These are phyloP conservation scores for Melanocharis versteri DNA, from an alignment of 2,113 vertebrate species.

Conservation along the genomic window DNA sequence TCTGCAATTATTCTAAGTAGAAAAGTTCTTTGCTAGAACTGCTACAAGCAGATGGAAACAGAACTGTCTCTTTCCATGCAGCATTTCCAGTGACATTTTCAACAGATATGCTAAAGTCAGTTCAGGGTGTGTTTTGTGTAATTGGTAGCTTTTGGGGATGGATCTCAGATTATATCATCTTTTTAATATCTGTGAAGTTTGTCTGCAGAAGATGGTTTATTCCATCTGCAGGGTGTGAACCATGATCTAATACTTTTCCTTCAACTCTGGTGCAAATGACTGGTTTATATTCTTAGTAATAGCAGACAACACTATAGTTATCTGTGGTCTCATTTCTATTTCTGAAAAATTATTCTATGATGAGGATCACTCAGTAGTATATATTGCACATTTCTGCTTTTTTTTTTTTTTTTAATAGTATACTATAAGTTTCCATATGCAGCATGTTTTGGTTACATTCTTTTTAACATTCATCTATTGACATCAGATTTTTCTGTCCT, in stretches of 20 bases:
- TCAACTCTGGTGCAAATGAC: not conserved
- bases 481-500: not conserved
- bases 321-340: not conserved
- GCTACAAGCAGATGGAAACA: not conserved
- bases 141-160: not conserved
- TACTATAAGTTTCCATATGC: not conserved
- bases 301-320: not conserved
- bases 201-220: not conserved
- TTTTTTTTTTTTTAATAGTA: not conserved
- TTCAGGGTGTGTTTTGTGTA: not conserved
- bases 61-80: not conserved
- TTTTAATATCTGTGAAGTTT: not conserved
- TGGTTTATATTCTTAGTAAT: not conserved
- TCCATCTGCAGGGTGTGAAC: conserved; percentile 9
- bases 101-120: not conserved
- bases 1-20: not conserved
- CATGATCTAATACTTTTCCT: conserved; percentile 14
- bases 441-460: not conserved
- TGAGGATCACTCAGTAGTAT: not conserved
- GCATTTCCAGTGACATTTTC: not conserved
- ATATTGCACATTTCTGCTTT: not conserved
- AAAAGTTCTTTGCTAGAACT: not conserved
- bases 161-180: not conserved
- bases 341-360: not conserved
- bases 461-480: not conserved